Evolutionary conservation across 1,140 invertebrate species (phyloP).

Genomic region (Hyphantria cunea): DNA sequence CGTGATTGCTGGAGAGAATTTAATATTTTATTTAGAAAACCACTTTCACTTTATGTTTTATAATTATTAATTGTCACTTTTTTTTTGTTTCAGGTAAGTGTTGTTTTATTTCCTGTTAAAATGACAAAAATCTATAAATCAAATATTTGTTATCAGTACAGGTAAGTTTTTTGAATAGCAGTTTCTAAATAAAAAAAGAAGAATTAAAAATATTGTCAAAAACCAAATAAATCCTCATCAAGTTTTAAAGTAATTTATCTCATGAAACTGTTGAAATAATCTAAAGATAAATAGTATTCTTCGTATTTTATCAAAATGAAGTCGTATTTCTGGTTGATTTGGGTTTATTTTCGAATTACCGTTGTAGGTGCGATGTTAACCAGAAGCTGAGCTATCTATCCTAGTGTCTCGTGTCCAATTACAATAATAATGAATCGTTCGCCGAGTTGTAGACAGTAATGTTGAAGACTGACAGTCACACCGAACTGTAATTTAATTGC

Average conservation of each 20-base stretch:
- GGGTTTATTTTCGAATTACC: slow-evolving; percentile 1
- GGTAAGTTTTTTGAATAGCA: too few species aligned
- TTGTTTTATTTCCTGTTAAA: too few species aligned
- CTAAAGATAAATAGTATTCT: too few species aligned
- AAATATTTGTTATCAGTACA: too few species aligned
- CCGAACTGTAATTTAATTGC: slow-evolving; percentile 19
- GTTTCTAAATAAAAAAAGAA: too few species aligned
- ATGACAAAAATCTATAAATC: too few species aligned
- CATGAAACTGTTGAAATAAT: slow-evolving; percentile 7
- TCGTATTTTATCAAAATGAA: too few species aligned
- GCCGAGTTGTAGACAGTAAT: slow-evolving; percentile 30
- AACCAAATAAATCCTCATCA: slow-evolving; percentile 6
- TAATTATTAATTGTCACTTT: neutral
- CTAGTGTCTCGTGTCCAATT: slow-evolving; percentile 44
- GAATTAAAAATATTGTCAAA: too few species aligned
- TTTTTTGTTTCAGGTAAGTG: neutral
- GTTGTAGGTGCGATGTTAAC: slow-evolving; percentile 21
- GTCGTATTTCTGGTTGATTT: neutral
- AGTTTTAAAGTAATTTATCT: slow-evolving; percentile 30
- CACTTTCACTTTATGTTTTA: too few species aligned
- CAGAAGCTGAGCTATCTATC: slow-evolving; percentile 43
- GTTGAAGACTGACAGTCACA: slow-evolving; percentile 19
- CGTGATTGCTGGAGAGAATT: too few species aligned
- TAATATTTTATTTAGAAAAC: too few species aligned
- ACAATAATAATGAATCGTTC: slow-evolving; percentile 46